Evolutionary conservation across 2,113 vertebrate species (phyloP).

Genomic region (Geococcyx californianus): DNA sequence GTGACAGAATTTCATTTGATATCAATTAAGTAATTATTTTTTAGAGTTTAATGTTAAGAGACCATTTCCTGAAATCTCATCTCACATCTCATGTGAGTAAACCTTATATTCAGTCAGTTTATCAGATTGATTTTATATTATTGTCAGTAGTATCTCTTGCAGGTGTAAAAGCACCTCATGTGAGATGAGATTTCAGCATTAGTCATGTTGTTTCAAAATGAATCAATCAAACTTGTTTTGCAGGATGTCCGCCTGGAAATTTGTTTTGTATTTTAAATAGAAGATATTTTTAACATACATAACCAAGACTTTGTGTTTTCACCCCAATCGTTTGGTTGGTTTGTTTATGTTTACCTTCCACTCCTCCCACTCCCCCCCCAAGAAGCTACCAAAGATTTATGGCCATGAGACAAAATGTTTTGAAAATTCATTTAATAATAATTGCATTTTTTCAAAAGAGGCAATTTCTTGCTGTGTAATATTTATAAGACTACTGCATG

Average conservation of each 20-base stretch:
- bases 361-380: too few relatives aligned
- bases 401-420: not conserved
- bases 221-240: not conserved
- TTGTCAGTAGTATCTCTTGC: not conserved
- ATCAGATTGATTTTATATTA: not conserved
- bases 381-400: not conserved
- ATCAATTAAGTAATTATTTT: not conserved
- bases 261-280: not conserved
- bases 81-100: not conserved
- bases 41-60: not conserved
- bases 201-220: not conserved
- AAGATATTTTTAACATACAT: not conserved
- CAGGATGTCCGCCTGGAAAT: not conserved
- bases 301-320: not conserved
- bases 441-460: slow-evolving; percentile 10
- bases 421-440: slow-evolving; percentile 9
- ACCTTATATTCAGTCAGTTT: not conserved
- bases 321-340: not conserved
- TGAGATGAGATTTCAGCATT: not conserved
- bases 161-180: not conserved
- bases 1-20: slow-evolving; percentile 31
- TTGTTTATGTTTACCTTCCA: not conserved
- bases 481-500: slow-evolving; percentile 7
- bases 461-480: slow-evolving; percentile 27
- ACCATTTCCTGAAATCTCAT: not conserved